Base-by-base conservation (phyloP, 2,888 invertebrate genomes). In the Keiferia lycopersicella region DNA sequence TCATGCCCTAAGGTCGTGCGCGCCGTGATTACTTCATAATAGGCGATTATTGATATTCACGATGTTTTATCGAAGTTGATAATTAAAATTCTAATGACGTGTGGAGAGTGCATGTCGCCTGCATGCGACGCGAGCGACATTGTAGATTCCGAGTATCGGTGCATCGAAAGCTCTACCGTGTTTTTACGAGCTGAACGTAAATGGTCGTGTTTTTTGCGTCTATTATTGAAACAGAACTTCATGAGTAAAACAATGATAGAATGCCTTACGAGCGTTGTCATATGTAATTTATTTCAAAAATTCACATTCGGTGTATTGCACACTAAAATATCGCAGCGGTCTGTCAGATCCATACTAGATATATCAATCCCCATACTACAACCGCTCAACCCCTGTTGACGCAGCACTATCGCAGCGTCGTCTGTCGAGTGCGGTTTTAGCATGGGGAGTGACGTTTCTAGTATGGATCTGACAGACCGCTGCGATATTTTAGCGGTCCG, bases 1-100 rank as follows among this genome's bases (percentile, higher is more conserved):
- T 77, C 85, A 81, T 83, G 87, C 76, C 77, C 73, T 78, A 70
- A 78, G 50, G 75, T 87, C 87, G 87, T 87, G 87, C 74, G 63
- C 76, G 75, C 77, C 84, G 82, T 82, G 82, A 68, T 64, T 67
- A 60, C 56, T 67, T 58, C 61, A 61, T 65, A 65, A 65, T 64
- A 60, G 45, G 48, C 53, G 56, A 67, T 65, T 65, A 66, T 67
- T 63, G 61, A 64, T 67, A 64, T 63, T 63, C 48, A 61, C 39
- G 20, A 26, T 61, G 39, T 64, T 51, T 53, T 64, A 59, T 61
- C 57, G 41, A 7, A 51, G 50, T 7, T 41, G 14, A 45, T 63
- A 63, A 34, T 62, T 62, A 62, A 62, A 22, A 62, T 62, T 51
- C 62, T 39, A 34, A 53, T 51, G 62, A 53, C 39, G 62, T n/a